A percentile compares a stretch with the other conserved stretches of the same genome.
phyloP scores from a whole-genome alignment of 2,888 invertebrate species.

The Scaptomyza reducta region DNA sequence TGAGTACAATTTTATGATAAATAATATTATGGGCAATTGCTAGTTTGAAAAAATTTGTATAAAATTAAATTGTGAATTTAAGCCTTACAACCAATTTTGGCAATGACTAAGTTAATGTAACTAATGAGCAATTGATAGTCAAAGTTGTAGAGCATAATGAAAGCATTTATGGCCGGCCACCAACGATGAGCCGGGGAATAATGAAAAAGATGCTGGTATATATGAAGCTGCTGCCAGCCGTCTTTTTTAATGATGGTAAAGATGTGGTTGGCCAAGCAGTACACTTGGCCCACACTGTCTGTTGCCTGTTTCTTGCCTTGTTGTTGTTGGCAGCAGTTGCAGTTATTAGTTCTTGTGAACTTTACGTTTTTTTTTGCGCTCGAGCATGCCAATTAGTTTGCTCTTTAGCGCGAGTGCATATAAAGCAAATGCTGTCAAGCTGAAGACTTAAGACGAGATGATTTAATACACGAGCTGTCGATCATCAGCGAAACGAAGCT shows the following conservation, averaged over 20 bases:
- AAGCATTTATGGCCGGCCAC: background rate
- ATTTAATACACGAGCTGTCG: constrained; percentile 36
- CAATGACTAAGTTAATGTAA: too few species aligned
- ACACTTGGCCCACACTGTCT: constrained; percentile 5
- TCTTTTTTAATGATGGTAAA: constrained; percentile 10
- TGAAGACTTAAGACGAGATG: background rate
- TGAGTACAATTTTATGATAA: too few species aligned
- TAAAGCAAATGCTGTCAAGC: background rate
- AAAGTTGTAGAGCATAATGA: background rate
- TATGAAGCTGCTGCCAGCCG: constrained; percentile 24
- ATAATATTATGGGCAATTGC: too few species aligned
- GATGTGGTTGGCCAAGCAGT: constrained; percentile 25
- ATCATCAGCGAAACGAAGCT: constrained; percentile 38
- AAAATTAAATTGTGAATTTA: background rate
- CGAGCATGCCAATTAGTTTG: constrained; percentile 49
- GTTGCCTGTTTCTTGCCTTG: background rate
- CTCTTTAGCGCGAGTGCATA: background rate
- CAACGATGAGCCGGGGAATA: background rate
- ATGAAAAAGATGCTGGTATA: background rate
- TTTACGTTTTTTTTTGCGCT: constrained; percentile 34
- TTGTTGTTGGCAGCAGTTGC: constrained; percentile 15
- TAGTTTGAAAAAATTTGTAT: too few species aligned
- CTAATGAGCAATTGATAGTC: too few species aligned
- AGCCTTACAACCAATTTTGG: too few species aligned
- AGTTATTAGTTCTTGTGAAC: constrained; percentile 54